These are phyloP conservation scores for Varanus komodoensis DNA, from an alignment of 2,113 vertebrate genomes.

Conservation along the genomic window DNA sequence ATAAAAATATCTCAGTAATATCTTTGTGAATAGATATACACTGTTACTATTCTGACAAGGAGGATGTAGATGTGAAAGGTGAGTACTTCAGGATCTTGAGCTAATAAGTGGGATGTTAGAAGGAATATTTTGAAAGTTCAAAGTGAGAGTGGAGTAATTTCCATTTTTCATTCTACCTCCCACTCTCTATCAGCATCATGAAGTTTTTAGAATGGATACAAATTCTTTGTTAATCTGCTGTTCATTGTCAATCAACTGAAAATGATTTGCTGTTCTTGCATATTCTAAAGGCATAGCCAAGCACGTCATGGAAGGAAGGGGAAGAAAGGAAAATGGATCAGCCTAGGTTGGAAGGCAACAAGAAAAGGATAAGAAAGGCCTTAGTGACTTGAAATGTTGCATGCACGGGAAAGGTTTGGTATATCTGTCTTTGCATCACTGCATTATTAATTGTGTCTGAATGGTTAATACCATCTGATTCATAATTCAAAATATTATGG, in stretches of 20 bases:
- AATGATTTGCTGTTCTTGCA: neutral
- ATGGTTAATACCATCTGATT: too few relatives aligned
- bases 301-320: too few relatives aligned
- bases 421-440: too few relatives aligned
- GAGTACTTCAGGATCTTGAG: neutral
- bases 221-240: neutral
- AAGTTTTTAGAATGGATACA: neutral
- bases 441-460: too few relatives aligned
- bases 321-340: too few relatives aligned
- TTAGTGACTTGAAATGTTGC: too few relatives aligned
- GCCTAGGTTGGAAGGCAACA: too few relatives aligned
- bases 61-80: neutral
- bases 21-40: neutral
- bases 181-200: neutral
- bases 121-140: neutral
- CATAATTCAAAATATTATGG: too few relatives aligned
- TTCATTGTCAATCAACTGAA: neutral
- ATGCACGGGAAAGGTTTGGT: too few relatives aligned
- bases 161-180: neutral
- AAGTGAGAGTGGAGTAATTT: neutral
- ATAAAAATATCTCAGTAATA: neutral
- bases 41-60: neutral
- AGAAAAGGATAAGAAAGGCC: too few relatives aligned
- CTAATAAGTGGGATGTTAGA: neutral
- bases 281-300: neutral